Evolutionary conservation across 2,797 vertebrate genomes (phyloP), one percentile per base, ranked within the genome.

Genomic region (Crypturellus tataupa): DNA sequence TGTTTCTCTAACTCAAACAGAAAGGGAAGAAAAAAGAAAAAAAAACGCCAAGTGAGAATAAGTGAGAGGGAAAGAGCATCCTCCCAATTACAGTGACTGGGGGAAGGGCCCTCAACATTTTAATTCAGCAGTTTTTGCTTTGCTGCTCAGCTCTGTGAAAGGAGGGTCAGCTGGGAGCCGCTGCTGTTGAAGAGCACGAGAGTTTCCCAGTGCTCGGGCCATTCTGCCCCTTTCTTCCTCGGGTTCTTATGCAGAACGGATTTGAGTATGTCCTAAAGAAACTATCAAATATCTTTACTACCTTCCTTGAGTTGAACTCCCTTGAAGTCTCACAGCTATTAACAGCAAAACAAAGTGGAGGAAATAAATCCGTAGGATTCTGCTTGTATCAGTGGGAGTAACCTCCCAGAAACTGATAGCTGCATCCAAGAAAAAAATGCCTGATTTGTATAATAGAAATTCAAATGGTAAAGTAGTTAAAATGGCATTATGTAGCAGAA

Each of bases 211-310:
- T 21, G 23, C 12, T 70, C 7, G 1, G 8, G 37, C 56, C 37
- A 11, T 6, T 12, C 79, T 51, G 75, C 31, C 29, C 3, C 9
- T 82, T 85, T 83, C 47, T 69, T 62, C 23, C 21, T 87, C 19
- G 12, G 0, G 0, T 6, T 72, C 16, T 9, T 46, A 3, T 24
- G 46, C 8, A 3, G 37, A 84, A 42, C 25, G n/a, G 49, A 58
- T 51, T 69, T 71, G 19, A 91, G 67, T 63, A 47, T 56, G 27
- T 44, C 31, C 15, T 75, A 9, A 83, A 47, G 58, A 53, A 16
- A 44, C 20, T 51, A 4, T 59, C 33, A 18, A 21, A 10, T 12
- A 40, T 42, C 29, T 78, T 80, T 65, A 47, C 15, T 58, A 20
- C 24, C 10, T 60, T 63, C 24, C 10, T 60, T 63, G 20, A 31